Percentiles rank a stretch among this genome's conserved stretches.
Evolutionary conservation across 1,140 invertebrate genomes (phyloP).

Genomic region (Popillia japonica): DNA sequence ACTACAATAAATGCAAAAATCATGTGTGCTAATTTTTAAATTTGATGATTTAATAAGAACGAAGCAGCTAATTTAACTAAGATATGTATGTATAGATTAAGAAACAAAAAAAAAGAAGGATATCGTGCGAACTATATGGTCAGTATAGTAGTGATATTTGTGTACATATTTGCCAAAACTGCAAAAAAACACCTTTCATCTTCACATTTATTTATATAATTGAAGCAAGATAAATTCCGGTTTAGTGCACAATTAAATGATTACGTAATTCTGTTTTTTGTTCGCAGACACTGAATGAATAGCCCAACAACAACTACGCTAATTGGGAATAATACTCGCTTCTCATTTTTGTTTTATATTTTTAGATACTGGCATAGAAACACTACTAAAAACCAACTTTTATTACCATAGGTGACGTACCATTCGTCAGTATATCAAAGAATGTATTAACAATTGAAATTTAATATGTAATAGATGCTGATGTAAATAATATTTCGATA

Average conservation of each 20-base stretch:
- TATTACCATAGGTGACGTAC: not conserved
- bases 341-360: not conserved
- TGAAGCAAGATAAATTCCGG: not conserved
- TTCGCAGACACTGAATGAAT: not conserved
- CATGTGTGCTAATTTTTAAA: too few species aligned
- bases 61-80: too few species aligned
- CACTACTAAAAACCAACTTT: too few species aligned
- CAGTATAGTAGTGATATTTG: too few species aligned
- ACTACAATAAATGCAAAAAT: too few species aligned
- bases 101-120: too few species aligned
- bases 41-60: too few species aligned
- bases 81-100: too few species aligned
- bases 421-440: not conserved
- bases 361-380: not conserved
- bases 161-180: too few species aligned
- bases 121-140: too few species aligned
- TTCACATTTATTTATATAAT: too few species aligned
- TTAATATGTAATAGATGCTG: not conserved
- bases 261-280: not conserved
- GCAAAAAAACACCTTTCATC: too few species aligned
- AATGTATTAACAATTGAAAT: not conserved
- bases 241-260: not conserved
- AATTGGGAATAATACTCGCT: not conserved
- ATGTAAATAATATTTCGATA: constrained; percentile 12
- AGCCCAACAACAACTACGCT: not conserved